phyloP scores from a whole-genome alignment of 2,113 vertebrate genomes.

The Eolophus roseicapilla region DNA sequence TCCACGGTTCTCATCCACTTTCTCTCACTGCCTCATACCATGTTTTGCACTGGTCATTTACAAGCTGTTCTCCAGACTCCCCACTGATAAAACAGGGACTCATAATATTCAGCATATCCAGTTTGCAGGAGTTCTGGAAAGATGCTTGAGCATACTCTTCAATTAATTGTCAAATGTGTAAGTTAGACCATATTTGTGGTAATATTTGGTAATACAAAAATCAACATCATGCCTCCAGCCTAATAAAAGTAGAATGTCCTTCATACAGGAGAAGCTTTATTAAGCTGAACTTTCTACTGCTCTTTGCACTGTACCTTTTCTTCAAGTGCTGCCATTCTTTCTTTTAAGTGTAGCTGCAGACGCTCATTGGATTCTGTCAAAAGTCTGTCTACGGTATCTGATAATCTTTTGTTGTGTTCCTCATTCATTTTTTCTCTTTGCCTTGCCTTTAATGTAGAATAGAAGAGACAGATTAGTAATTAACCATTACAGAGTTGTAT shows the following conservation, averaged over 20 bases:
- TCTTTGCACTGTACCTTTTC: constrained; percentile 85
- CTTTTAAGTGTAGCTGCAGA: constrained; percentile 94
- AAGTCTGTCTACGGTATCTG: constrained; percentile 95
- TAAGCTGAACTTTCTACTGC: not conserved
- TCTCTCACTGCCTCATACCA: not conserved
- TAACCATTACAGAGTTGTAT: not conserved
- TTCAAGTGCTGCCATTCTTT: constrained; percentile 95
- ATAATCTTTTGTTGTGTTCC: constrained; percentile 97
- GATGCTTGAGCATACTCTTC: not conserved
- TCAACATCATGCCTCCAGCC: not conserved
- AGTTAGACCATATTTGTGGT: not conserved
- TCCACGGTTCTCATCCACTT: not conserved
- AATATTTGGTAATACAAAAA: not conserved
- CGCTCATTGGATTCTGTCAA: constrained; percentile 97
- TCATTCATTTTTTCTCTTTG: constrained; percentile 99
- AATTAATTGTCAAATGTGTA: not conserved
- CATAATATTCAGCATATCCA: not conserved
- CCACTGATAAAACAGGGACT: not conserved
- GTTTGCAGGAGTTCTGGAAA: not conserved
- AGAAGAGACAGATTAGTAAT: not conserved
- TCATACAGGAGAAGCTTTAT: not conserved
- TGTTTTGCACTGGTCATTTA: not conserved
- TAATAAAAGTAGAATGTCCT: not conserved
- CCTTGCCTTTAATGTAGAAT: constrained; percentile 81
- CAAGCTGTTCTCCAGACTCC: not conserved